Evolutionary conservation across 2,113 vertebrate species (phyloP).

Genomic region (Myotis davidii): DNA sequence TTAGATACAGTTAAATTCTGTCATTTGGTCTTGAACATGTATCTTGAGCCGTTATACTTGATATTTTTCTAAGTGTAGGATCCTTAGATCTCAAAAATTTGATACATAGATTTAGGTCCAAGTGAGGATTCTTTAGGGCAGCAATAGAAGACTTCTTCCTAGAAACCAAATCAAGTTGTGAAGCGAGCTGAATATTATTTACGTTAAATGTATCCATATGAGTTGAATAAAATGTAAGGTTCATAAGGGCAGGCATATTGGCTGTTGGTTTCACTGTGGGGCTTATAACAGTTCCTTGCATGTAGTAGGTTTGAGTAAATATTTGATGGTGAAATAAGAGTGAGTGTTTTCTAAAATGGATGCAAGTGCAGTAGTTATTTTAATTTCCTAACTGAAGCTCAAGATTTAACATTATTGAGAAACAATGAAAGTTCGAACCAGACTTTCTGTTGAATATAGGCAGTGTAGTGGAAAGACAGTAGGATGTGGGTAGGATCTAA

Average conservation of each 20-base stretch:
- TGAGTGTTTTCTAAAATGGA: conserved; percentile 7
- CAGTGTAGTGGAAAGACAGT: not conserved
- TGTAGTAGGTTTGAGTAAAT: conserved; percentile 23
- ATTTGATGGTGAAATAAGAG: conserved; percentile 25
- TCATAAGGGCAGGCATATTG: not conserved
- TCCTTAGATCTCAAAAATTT: conserved; percentile 33
- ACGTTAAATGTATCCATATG: not conserved
- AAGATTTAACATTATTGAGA: not conserved
- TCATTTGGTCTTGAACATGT: not conserved
- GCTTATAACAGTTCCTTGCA: not conserved
- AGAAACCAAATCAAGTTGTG: not conserved
- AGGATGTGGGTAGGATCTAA: not conserved
- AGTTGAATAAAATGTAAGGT: not conserved
- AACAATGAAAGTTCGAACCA: not conserved
- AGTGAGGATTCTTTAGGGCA: not conserved
- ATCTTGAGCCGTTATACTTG: conserved; percentile 23
- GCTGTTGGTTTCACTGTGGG: not conserved
- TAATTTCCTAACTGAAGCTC: not conserved
- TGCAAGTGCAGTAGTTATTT: not conserved
- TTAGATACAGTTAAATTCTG: conserved; percentile 7
- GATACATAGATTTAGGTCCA: not conserved
- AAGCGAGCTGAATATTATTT: not conserved
- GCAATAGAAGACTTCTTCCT: not conserved
- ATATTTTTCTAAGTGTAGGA: not conserved
- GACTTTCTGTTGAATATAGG: not conserved